Evolutionary conservation across 2,797 vertebrate genomes (phyloP).

Genomic region (Diplodus puntazzo): DNA sequence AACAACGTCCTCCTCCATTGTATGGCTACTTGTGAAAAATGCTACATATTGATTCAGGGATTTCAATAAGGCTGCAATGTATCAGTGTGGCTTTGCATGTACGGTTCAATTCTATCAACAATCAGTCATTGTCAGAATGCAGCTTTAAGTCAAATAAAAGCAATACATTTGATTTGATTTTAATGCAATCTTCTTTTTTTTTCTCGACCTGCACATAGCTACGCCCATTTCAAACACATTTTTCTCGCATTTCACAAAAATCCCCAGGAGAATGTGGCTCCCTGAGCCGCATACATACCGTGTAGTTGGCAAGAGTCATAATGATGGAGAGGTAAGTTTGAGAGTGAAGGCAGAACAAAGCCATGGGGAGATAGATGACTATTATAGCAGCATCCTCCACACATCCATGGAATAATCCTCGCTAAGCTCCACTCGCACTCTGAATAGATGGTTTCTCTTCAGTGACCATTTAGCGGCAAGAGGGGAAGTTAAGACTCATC

Average conservation of each 20-base stretch:
- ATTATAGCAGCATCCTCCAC: slow-evolving; percentile 78
- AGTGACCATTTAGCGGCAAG: slow-evolving; percentile 44
- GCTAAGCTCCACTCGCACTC: slow-evolving; percentile 59
- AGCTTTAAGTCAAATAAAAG: slow-evolving; percentile 35
- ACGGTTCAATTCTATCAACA: background rate
- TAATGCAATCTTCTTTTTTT: slow-evolving; percentile 1
- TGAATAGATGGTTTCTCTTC: slow-evolving; percentile 27
- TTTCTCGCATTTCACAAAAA: slow-evolving; percentile 35
- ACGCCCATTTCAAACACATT: slow-evolving; percentile 37
- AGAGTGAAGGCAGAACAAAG: slow-evolving; percentile 74
- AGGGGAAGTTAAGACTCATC: slow-evolving; percentile 24
- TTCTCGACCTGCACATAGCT: slow-evolving; percentile 18
- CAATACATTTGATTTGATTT: slow-evolving; percentile 21
- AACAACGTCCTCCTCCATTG: background rate
- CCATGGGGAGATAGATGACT: slow-evolving; percentile 75
- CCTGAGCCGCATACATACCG: slow-evolving; percentile 36
- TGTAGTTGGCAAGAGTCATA: slow-evolving; percentile 54
- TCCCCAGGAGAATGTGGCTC: slow-evolving; percentile 24
- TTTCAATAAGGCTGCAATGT: too few species aligned
- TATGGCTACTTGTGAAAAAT: slow-evolving; percentile 15
- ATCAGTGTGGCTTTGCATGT: background rate
- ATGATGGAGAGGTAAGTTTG: slow-evolving; percentile 72
- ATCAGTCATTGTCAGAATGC: slow-evolving; percentile 27
- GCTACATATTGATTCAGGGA: slow-evolving; percentile 21
- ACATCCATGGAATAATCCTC: slow-evolving; percentile 71